Evolutionary conservation across 2,797 vertebrate genomes (phyloP), one percentile per base, ranked within the genome.

Genomic region (Pangasius djambal): DNA sequence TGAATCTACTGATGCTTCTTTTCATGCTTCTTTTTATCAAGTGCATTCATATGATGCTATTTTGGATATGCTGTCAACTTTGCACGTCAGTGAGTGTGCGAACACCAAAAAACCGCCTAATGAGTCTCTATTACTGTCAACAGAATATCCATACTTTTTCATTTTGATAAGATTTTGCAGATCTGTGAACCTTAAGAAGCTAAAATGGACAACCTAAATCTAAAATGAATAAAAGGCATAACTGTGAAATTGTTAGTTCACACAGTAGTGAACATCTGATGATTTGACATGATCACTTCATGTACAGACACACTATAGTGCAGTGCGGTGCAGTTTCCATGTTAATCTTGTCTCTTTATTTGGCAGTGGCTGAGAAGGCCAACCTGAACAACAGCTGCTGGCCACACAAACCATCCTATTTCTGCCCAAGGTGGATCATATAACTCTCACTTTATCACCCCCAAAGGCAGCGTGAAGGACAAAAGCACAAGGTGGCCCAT

Each of bases 401-500:
- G 91, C 95, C 94, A 93, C 95, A 95, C 96, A 96, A 95, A 96
- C 96, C 95, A 86, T 96, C 97, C 96, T 97, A 97, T 97, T 97
- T 96, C 95, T 96, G 96, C 96, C 93, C 93, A 93, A 96, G 95
- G 95, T 97, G 94, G 97, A 97, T 98, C 97, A 85, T 94, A 96
- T 98, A 97, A 95, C 97, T 98, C 96, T 96, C 97, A 96, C 97
- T 98, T 98, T 97, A 97, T 97, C 98, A 95, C 97, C 97, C 95
- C 93, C 96, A 94, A 96, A 98, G 97, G 97, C 97, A 97, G 95
- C 91, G 93, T 98, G 97, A 98, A 98, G 97, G 98, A 97, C 97
- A 97, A 97, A 97, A 79, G 63, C 84, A 96, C 93, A 92, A 95
- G 95, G 94, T 92, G 86, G 93, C 91, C 92, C 94, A 92, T 96